Base-by-base conservation (phyloP, 2,888 invertebrate genomes). In the Caenorhabditis virilis region DNA sequence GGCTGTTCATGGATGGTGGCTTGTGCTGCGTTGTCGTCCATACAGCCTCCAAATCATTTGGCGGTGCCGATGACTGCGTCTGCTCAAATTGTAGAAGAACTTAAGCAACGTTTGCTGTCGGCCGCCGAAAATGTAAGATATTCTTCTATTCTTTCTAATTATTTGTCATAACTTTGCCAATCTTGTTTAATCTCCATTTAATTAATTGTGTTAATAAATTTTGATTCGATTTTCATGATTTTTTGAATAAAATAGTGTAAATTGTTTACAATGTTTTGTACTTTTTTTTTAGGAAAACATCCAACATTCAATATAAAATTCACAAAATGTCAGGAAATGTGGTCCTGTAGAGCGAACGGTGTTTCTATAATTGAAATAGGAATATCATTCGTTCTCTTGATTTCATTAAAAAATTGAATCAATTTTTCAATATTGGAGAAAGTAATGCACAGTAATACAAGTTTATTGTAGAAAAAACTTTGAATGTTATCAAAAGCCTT, bases 61-160 rank as follows among this genome's bases (percentile, higher is more conserved):
- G 70, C 72, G 54, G 66, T 60, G 61, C 53, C 70, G 64, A 70
- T 69, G 67, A 63, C 63, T 46, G 42, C 66, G 46, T 30, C 53
- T 45, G 61, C 63, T 42, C 60, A 61, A 49, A 63, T 63, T 38
- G 73, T 78, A 42, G 81, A 81, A 33, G 78, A 77, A 57, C 72
- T 81, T 67, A 81, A 79, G 71, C 57, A 70, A 49, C 74, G 72
- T 52, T 76, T 81, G 26, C 58, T 65, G 46, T 41, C 47, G 51
- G 78, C 78, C 43, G 66, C 76, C 53, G 76, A 80, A 64, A 79
- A 80, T 72, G 80, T 81, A 81, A 80, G 79, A 20, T 18, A 47
- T 42, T 11, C 39, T 39, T 20, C 20, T 39, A 39, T 39, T 16
- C 18, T 39, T 11, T 20, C 20, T n/a, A 20, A 16, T 36, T 15